Conservation (phyloP, 2,888 invertebrate species). For the Timandra comae region DNA sequence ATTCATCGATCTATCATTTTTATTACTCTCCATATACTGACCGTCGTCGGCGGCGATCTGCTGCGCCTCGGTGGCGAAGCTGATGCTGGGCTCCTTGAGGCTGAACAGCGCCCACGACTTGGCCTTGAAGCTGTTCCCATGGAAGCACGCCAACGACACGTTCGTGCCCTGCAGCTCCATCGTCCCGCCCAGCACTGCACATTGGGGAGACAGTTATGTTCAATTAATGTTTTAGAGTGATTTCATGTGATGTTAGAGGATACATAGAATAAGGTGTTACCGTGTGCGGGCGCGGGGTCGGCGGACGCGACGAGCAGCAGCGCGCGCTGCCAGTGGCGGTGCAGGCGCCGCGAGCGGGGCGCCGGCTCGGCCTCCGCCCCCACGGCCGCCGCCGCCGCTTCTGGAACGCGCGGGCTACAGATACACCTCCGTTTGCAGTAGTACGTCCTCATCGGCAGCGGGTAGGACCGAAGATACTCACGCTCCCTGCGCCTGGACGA, state of each 20-base stretch:
- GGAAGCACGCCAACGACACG: slow-evolving; percentile 96
- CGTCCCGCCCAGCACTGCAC: slow-evolving; percentile 90
- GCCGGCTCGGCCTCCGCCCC: slow-evolving; percentile 17
- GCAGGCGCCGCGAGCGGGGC: slow-evolving; percentile 80
- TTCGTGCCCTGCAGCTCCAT: slow-evolving; percentile 93
- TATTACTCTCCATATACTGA: background rate
- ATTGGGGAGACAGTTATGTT: too few species aligned
- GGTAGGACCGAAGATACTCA: slow-evolving; percentile 34
- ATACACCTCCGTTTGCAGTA: too few species aligned
- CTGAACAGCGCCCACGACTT: slow-evolving; percentile 98
- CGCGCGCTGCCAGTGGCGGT: slow-evolving; percentile 96
- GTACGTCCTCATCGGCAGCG: too few species aligned
- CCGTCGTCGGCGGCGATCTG: slow-evolving; percentile 80
- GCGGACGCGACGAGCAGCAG: slow-evolving; percentile 85
- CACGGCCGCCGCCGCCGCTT: slow-evolving; percentile 13
- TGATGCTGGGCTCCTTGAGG: slow-evolving; percentile 93
- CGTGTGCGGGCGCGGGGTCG: slow-evolving; percentile 79
- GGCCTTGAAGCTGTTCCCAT: slow-evolving; percentile 96
- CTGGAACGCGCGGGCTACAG: too few species aligned
- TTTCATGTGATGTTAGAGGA: too few species aligned
- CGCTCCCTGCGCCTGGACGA: slow-evolving; percentile 42
- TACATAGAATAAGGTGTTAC: too few species aligned
- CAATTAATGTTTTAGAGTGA: too few species aligned
- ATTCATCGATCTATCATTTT: too few species aligned
- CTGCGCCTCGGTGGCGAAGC: slow-evolving; percentile 95